Evolutionary conservation across 2,888 invertebrate species (phyloP), one percentile per base, ranked within the genome.

Genomic region (Cordylochernes scorpioides): DNA sequence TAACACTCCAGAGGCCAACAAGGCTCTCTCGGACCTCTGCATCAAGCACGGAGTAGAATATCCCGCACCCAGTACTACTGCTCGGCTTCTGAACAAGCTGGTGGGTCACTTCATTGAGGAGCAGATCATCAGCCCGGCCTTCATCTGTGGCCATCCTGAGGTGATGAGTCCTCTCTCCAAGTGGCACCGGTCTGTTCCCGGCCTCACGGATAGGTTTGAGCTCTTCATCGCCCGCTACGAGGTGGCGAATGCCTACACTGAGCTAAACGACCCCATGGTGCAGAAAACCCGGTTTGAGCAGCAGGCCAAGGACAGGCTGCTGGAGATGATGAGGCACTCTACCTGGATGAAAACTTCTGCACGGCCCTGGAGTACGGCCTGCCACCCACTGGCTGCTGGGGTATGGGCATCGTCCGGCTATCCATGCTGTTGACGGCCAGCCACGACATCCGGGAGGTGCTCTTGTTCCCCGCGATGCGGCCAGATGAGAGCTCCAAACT

Each of bases 131-230:
- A 84, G 78, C 58, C 97, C 97, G 3, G 82, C 91, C 15, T 99
- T 80, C 51, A 84, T 99, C 44, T 65, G 71, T 43, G 84, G 94
- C 47, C 97, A 99, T 58, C 97, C 97, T 1, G 84, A 91, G 62
- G 68, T 88, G 31, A 99, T 99, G 97, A 86, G 86, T 45, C 97
- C 97, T 0, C 59, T 99, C 33, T 86, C 97, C 21, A 99, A 99
- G 55, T 91, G 86, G 63, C 94, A 99, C 51, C 65, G 94, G 34
- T 64, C 64, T 27, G 62, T 63, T 31, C 66, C 70, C 26, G 88
- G 88, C 1, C 59, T 99, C 10, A 99, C 97, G 1, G 97, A 99
- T 57, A 65, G 75, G 39, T 97, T 97, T 53, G 97, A 99, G 55
- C 56, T 94, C 36, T 94, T 94, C 57, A 70, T 86, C 1, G 78